These are phyloP conservation scores for Physocephala rufipes DNA, from an alignment of 2,888 invertebrate genomes.

Conservation along the genomic window DNA sequence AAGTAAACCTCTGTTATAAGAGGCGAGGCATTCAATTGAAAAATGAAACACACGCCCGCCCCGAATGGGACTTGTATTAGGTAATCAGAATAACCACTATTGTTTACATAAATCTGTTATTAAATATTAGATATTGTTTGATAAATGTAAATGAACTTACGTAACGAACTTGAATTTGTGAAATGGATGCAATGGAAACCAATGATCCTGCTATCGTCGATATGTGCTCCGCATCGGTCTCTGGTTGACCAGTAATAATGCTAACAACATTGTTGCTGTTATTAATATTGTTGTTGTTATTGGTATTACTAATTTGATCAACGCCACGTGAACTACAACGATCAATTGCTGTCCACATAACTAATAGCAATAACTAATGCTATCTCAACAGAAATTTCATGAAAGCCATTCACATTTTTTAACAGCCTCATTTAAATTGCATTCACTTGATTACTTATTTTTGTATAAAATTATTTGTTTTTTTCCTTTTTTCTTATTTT, in stretches of 20 bases:
- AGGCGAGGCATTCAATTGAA: too few species aligned
- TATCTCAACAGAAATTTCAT: conserved; percentile 41
- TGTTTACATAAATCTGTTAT: too few species aligned
- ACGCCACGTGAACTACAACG: conserved; percentile 61
- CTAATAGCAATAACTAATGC: conserved; percentile 39
- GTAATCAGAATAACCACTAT: too few species aligned
- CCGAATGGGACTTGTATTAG: too few species aligned
- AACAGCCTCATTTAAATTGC: not conserved
- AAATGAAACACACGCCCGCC: too few species aligned
- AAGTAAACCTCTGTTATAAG: too few species aligned
- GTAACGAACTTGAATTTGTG: conserved; percentile 66
- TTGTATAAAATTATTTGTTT: not conserved
- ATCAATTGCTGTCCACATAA: conserved; percentile 54
- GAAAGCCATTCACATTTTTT: conserved; percentile 27
- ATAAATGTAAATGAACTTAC: conserved; percentile 46
- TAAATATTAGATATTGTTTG: too few species aligned
- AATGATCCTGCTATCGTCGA: conserved; percentile 80
- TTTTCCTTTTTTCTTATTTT: not conserved
- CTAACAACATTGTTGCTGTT: conserved; percentile 51
- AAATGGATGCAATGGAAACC: conserved; percentile 70
- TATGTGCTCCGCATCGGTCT: conserved; percentile 72
- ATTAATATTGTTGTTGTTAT: conserved; percentile 27
- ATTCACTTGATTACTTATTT: not conserved
- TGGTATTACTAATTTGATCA: conserved; percentile 55
- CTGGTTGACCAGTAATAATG: conserved; percentile 64